Evolutionary conservation across 2,888 invertebrate species (phyloP).

Genomic region (Suillia variegata): DNA sequence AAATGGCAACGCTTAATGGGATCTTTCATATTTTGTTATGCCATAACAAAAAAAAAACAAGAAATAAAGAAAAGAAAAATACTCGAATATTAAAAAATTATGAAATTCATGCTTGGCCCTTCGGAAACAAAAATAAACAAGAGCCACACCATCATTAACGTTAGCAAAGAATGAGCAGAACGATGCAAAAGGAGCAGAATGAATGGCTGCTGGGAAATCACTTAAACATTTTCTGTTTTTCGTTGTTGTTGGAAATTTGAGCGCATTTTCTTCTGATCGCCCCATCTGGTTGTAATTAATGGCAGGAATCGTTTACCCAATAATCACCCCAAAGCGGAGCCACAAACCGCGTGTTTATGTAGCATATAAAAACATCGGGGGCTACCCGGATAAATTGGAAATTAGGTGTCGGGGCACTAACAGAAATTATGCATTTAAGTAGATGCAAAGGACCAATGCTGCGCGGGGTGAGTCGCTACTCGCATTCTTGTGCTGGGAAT

Average conservation of each 20-base stretch:
- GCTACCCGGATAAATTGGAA: too few relatives aligned
- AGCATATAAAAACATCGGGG: too few relatives aligned
- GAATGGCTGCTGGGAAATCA: not conserved
- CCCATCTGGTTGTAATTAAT: slow-evolving; percentile 52
- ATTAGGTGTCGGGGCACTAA: too few relatives aligned
- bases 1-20: slow-evolving; percentile 8
- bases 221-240: slow-evolving; percentile 6
- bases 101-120: not conserved
- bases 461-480: too few relatives aligned
- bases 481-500: too few relatives aligned
- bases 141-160: slow-evolving; percentile 14
- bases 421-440: too few relatives aligned
- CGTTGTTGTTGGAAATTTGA: not conserved
- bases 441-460: too few relatives aligned
- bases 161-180: not conserved
- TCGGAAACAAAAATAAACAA: slow-evolving; percentile 13
- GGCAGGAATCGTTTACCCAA: slow-evolving; percentile 47
- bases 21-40: slow-evolving; percentile 17
- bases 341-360: slow-evolving; percentile 5
- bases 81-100: slow-evolving; percentile 19
- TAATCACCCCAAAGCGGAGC: slow-evolving; percentile 46
- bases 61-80: slow-evolving; percentile 3
- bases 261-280: slow-evolving; percentile 7
- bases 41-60: slow-evolving; percentile 13
- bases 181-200: not conserved